A percentile compares a stretch with the other conserved stretches of the same genome.
phyloP scores from a whole-genome alignment of 2,797 vertebrate species.

The Parambassis ranga region DNA sequence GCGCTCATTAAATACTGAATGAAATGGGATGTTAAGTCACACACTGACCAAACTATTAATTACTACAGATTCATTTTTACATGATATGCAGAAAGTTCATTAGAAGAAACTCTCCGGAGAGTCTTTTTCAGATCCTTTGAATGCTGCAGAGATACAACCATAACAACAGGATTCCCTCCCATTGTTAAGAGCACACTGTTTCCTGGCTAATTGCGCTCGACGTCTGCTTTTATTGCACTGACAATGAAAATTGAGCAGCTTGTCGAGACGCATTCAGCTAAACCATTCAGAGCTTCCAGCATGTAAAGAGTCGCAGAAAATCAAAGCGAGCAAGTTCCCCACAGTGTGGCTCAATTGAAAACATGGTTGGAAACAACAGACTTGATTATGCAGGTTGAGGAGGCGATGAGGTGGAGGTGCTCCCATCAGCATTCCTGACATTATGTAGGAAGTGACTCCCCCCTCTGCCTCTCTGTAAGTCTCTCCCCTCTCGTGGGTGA shows the following conservation, averaged over 20 bases:
- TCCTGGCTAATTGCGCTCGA: constrained; percentile 28
- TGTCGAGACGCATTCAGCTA: constrained; percentile 24
- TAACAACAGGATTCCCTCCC: background rate
- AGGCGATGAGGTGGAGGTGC: constrained; percentile 45
- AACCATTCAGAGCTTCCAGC: constrained; percentile 19
- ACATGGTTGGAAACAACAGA: constrained; percentile 49
- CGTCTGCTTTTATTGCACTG: constrained; percentile 25
- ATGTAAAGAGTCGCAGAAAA: constrained; percentile 29
- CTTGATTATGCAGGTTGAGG: constrained; percentile 55
- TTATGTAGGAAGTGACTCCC: constrained; percentile 33
- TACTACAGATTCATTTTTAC: background rate
- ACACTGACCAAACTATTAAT: constrained; percentile 1
- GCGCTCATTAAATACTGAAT: constrained; percentile 14
- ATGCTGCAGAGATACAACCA: background rate
- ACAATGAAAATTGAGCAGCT: constrained; percentile 18
- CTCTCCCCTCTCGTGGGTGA: constrained; percentile 42
- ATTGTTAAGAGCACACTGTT: background rate
- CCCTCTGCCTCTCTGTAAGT: constrained; percentile 9
- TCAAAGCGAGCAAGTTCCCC: constrained; percentile 39
- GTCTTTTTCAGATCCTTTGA: background rate
- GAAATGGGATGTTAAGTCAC: background rate
- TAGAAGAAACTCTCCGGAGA: background rate
- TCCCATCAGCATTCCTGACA: constrained; percentile 48
- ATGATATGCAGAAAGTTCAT: too few species aligned
- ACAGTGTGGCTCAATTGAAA: constrained; percentile 32